Base-by-base conservation (phyloP, 2,113 vertebrate species). In the Clupea harengus region DNA sequence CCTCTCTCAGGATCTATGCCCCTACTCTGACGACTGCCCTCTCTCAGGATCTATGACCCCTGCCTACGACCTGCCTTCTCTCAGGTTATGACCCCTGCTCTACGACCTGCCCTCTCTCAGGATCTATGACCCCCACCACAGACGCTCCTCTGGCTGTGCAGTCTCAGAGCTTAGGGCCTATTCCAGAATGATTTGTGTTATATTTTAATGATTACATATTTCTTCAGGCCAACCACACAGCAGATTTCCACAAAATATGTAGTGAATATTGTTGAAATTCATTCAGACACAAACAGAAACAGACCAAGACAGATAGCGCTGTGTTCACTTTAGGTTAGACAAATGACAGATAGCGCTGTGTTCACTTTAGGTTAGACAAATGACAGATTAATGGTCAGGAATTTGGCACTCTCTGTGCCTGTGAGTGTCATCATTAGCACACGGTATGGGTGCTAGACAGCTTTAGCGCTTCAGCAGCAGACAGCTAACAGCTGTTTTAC, bases 401-500 rank as follows among this genome's bases (percentile, higher is more conserved):
- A 2, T 81, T 83, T 81, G 82, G 47, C 57, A 82, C 28, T 83
- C 67, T 18, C 45, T 50, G 60, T 78, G 60, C 10, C 72, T 86
- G 85, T 83, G 78, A 85, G 45, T 5, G 89, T 85, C 81, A 85
- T 80, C 50, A 87, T 45, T 49, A 20, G 84, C 45, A 86, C 84
- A 89, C 6, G 44, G 20, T 82, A 75, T 82, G 82, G 47, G 46
- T 45, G 6, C 60, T 87, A 22, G 50, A 81, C 49, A 83, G 72
- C 17, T 89, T 89, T 54, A 86, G 81, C 82, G 85, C 84, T 82
- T 75, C 83, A n/a, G n/a, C n/a, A n/a, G n/a, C n/a, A 6, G 8
- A 25, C 22, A 81, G 39, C 64, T 82, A 84, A 83, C 6, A 7
- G 2, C 64, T 50, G 49, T 9, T 13, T 50, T 50, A 2, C 2